Percentiles rank a stretch among this genome's conserved stretches.
These are phyloP conservation scores for Notodonta dromedarius DNA, from an alignment of 2,888 invertebrate genomes.

Conservation along the genomic window DNA sequence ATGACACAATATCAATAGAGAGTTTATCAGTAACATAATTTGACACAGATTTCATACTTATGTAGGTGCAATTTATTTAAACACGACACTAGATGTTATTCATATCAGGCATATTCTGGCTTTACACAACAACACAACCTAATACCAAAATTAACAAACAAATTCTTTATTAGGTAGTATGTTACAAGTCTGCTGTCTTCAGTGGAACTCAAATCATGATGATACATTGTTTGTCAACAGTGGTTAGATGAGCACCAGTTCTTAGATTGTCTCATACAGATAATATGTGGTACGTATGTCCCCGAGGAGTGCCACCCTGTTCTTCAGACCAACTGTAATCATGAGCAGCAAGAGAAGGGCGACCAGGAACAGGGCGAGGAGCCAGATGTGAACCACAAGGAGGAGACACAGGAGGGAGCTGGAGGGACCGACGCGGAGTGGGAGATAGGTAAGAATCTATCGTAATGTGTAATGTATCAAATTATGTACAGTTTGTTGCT, in stretches of 20 bases:
- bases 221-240: conserved; percentile 72
- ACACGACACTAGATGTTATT: too few relatives aligned
- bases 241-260: conserved; percentile 96
- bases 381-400: conserved; percentile 40
- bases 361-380: conserved; percentile 54
- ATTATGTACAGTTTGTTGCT: too few relatives aligned
- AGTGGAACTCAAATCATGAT: background rate
- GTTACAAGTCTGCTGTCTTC: background rate
- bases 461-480: too few relatives aligned
- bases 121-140: too few relatives aligned
- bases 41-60: too few relatives aligned
- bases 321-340: conserved; percentile 1
- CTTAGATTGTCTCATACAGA: conserved; percentile 90
- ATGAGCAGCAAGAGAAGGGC: conserved; percentile 46
- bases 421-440: conserved; percentile 19
- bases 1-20: too few relatives aligned
- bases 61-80: too few relatives aligned
- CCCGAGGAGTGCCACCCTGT: conserved; percentile 46
- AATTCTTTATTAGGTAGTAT: too few relatives aligned
- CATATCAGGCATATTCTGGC: too few relatives aligned
- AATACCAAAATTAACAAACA: too few relatives aligned
- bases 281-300: conserved; percentile 79
- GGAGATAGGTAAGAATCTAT: conserved; percentile 13
- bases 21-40: too few relatives aligned
- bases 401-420: conserved; percentile 21